Evolutionary conservation across 2,113 vertebrate genomes (phyloP).

Genomic region (Boulengeromyrus knoepffleri): DNA sequence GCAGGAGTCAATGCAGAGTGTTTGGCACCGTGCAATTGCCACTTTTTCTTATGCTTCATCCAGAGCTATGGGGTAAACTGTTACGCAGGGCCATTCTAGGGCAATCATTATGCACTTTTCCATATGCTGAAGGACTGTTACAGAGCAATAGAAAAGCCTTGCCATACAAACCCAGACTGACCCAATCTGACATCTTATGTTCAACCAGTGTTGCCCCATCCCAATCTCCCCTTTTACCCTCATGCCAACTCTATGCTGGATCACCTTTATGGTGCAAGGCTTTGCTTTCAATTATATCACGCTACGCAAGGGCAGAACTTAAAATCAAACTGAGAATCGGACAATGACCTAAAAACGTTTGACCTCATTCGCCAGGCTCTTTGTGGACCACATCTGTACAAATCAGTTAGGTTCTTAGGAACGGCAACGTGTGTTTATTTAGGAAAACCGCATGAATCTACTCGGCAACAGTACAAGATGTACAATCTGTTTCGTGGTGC

Average conservation of each 20-base stretch:
- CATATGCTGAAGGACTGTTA: not conserved
- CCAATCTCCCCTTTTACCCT: not conserved
- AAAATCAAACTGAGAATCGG: not conserved
- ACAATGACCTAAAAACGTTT: not conserved
- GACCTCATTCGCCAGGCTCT: not conserved
- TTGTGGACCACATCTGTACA: not conserved
- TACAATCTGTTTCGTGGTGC: not conserved
- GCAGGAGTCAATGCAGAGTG: not conserved
- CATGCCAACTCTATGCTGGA: not conserved
- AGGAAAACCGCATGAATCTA: not conserved
- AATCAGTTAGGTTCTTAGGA: not conserved
- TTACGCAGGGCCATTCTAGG: not conserved
- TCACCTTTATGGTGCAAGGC: not conserved
- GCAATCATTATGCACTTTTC: not conserved
- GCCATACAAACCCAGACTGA: not conserved
- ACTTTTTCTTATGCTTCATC: not conserved
- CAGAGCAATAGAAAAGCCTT: not conserved
- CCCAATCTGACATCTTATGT: not conserved
- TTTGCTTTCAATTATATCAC: not conserved
- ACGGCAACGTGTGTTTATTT: not conserved
- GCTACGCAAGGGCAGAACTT: not conserved
- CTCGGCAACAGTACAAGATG: not conserved
- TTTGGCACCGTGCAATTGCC: not conserved
- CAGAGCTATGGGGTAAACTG: not conserved
- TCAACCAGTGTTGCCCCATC: not conserved